A percentile compares a stretch with the other conserved stretches of the same genome.
These are phyloP conservation scores for Chelonoidis abingdonii DNA, from an alignment of 2,113 vertebrate species.

Conservation along the genomic window DNA sequence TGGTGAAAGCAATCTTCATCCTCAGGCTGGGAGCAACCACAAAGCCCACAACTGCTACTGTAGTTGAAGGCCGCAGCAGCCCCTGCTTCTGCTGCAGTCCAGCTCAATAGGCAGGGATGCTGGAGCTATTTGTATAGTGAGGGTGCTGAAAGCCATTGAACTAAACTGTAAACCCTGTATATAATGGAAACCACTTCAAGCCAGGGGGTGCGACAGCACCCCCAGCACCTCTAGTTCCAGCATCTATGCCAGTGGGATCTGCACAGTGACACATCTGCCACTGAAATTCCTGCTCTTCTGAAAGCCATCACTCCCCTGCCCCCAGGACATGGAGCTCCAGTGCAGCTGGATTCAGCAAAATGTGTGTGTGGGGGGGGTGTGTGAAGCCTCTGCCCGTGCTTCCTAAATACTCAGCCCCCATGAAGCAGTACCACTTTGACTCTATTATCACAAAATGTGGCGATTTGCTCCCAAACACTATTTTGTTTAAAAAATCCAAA, in stretches of 20 bases:
- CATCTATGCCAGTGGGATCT: background rate
- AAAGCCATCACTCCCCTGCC: background rate
- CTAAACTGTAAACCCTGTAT: too few relatives aligned
- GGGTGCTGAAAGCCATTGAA: background rate
- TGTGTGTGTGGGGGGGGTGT: background rate
- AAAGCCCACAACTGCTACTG: background rate
- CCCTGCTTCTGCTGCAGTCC: background rate
- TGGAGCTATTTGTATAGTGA: background rate
- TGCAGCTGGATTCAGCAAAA: background rate
- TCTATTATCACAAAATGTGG: background rate
- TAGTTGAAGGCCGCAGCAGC: accelerated
- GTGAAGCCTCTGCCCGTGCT: background rate
- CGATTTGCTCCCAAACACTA: background rate
- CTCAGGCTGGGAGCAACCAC: background rate
- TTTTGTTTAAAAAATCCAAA: background rate
- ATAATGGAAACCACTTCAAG: too few relatives aligned
- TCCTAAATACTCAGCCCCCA: background rate
- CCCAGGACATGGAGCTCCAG: background rate
- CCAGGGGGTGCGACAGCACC: too few relatives aligned
- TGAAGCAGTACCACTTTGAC: background rate
- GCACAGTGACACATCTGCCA: background rate
- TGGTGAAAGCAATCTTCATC: background rate
- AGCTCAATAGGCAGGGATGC: background rate
- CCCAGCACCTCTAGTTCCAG: too few relatives aligned
- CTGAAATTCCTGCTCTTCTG: background rate